phyloP scores from a whole-genome alignment of 2,797 vertebrate species.

The Apodemus agrarius region DNA sequence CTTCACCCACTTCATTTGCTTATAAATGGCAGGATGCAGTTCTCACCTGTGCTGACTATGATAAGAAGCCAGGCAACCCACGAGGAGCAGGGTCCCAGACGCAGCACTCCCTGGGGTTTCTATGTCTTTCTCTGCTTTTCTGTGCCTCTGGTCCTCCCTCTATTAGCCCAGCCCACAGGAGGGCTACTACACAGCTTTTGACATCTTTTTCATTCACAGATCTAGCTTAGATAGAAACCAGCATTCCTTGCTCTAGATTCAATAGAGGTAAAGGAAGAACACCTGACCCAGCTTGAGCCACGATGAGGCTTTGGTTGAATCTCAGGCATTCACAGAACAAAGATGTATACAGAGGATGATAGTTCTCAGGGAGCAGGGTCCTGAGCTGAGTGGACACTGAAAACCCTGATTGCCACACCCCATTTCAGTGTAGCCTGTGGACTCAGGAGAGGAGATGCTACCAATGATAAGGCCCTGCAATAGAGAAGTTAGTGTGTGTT shows the following conservation, averaged over 20 bases:
- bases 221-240: background rate
- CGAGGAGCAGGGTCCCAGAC: background rate
- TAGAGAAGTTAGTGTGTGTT: background rate
- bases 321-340: background rate
- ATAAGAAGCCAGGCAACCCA: background rate
- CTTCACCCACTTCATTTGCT: background rate
- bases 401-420: background rate
- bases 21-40: background rate
- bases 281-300: background rate
- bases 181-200: background rate
- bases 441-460: background rate
- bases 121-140: background rate
- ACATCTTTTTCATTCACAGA: background rate
- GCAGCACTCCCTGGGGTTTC: background rate
- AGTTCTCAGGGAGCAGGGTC: background rate
- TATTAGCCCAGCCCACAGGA: background rate
- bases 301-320: background rate
- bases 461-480: background rate
- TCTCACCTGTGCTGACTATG: background rate
- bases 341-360: background rate
- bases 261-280: background rate
- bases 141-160: background rate
- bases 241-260: conserved; percentile 6
- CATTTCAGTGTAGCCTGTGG: background rate
- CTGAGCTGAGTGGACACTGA: background rate